A percentile compares a stretch with the other conserved stretches of the same genome.
phyloP scores from a whole-genome alignment of 2,113 vertebrate genomes.

The Girardinichthys multiradiatus region DNA sequence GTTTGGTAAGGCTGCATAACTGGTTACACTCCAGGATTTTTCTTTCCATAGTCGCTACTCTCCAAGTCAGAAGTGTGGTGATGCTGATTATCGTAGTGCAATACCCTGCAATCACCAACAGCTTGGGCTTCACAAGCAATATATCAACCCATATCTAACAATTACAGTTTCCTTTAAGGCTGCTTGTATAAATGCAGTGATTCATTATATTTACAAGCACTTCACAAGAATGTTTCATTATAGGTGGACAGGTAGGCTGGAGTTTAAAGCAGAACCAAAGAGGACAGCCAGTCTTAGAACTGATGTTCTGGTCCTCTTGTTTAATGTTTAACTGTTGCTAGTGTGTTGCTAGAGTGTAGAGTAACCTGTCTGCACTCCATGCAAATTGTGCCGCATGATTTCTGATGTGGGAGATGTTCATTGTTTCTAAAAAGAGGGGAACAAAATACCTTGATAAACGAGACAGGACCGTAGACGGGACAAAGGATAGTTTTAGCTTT shows the following conservation, averaged over 20 bases:
- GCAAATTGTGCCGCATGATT: conserved; percentile 37
- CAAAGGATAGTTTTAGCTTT: conserved; percentile 18
- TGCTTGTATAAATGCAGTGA: not conserved
- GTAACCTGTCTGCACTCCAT: conserved; percentile 18
- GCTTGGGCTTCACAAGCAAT: conserved; percentile 14
- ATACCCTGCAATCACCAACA: conserved; percentile 19
- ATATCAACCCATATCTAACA: not conserved
- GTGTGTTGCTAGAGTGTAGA: conserved; percentile 30
- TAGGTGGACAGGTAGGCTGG: not conserved
- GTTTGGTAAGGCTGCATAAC: conserved; percentile 5
- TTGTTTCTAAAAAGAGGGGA: conserved; percentile 18
- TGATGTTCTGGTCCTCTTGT: conserved; percentile 19
- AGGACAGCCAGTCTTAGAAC: conserved; percentile 22
- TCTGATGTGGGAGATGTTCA: conserved; percentile 34
- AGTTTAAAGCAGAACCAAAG: conserved; percentile 50
- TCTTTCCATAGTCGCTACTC: not conserved
- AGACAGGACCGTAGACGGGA: conserved; percentile 62
- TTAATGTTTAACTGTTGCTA: conserved; percentile 17
- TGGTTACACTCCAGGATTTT: conserved; percentile 13
- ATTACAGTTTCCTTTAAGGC: not conserved
- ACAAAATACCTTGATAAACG: conserved; percentile 15
- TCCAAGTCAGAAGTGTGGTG: not conserved
- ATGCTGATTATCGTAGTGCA: not conserved
- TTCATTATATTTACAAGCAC: conserved; percentile 11
- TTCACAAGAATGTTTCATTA: conserved; percentile 7